Conservation (phyloP, 2,113 vertebrate species). For the Ahaetulla prasina region DNA sequence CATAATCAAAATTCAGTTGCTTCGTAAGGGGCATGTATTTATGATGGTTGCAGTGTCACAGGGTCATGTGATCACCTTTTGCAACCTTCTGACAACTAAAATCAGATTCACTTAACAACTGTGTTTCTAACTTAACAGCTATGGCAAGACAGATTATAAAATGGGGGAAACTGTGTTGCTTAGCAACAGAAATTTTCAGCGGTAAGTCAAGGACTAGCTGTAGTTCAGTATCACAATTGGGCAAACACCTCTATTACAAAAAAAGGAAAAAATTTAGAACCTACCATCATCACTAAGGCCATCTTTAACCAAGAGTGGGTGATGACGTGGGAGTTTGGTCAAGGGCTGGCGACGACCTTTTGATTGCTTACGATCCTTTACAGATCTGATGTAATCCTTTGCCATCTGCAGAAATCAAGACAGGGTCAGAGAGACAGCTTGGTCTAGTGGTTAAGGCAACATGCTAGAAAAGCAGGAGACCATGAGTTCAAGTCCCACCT, state of each 20-base stretch:
- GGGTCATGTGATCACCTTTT: background rate
- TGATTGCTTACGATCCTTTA: conserved; percentile 79
- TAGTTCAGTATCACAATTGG: background rate
- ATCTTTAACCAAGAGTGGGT: conserved; percentile 86
- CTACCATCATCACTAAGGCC: conserved; percentile 87
- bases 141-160: background rate
- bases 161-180: background rate
- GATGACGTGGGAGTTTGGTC: conserved; percentile 85
- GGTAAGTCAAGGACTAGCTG: background rate
- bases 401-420: conserved; percentile 68
- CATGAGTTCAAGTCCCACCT: background rate
- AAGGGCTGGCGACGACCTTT: conserved; percentile 83
- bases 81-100: background rate
- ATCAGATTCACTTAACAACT: background rate
- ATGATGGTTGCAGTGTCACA: no score
- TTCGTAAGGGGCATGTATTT: no score
- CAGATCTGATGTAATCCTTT: conserved; percentile 75
- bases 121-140: background rate
- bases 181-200: background rate
- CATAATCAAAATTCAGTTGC: background rate
- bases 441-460: background rate
- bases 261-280: background rate
- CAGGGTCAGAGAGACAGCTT: background rate
- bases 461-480: background rate
- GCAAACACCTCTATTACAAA: background rate